Conservation (phyloP, 2,113 vertebrate species). For the Neodontobutis hainanensis region DNA sequence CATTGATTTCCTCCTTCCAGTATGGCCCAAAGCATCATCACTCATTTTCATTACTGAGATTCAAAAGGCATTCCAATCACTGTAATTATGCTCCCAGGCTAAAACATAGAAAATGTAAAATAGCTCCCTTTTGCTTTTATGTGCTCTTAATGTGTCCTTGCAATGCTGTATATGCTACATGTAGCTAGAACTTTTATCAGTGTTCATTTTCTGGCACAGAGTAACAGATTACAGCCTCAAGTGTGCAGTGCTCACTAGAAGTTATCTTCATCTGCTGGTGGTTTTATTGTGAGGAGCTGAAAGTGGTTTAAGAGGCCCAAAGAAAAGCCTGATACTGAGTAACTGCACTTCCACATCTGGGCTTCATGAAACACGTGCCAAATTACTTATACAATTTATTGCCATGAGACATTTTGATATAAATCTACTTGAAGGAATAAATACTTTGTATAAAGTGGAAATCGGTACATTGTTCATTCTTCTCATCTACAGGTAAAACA, state of each 20-base stretch:
- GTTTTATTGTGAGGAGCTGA: constrained; percentile 50
- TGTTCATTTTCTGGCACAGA: constrained; percentile 57
- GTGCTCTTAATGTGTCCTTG: not conserved
- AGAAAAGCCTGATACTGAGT: constrained; percentile 25
- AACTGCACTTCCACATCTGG: constrained; percentile 27
- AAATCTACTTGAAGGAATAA: no score
- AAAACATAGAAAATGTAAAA: not conserved
- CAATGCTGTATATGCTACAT: constrained; percentile 34
- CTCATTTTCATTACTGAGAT: constrained; percentile 9
- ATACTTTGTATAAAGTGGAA: no score
- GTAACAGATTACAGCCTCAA: constrained; percentile 58
- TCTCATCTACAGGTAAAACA: no score
- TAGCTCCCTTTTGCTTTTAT: not conserved
- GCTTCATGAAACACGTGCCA: constrained; percentile 12
- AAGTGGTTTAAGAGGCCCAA: constrained; percentile 9
- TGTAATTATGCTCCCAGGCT: not conserved
- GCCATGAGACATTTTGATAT: no score
- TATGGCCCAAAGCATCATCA: constrained; percentile 13
- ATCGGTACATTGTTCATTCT: no score
- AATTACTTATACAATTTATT: constrained; percentile 4
- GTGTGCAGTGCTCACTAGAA: constrained; percentile 29
- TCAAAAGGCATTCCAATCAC: not conserved
- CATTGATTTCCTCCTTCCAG: constrained; percentile 31
- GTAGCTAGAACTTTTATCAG: constrained; percentile 51
- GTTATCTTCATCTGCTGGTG: constrained; percentile 60